Percentiles rank a stretch among this genome's conserved stretches.
phyloP scores from a whole-genome alignment of 2,797 vertebrate species.

The Babyrousa celebensis region DNA sequence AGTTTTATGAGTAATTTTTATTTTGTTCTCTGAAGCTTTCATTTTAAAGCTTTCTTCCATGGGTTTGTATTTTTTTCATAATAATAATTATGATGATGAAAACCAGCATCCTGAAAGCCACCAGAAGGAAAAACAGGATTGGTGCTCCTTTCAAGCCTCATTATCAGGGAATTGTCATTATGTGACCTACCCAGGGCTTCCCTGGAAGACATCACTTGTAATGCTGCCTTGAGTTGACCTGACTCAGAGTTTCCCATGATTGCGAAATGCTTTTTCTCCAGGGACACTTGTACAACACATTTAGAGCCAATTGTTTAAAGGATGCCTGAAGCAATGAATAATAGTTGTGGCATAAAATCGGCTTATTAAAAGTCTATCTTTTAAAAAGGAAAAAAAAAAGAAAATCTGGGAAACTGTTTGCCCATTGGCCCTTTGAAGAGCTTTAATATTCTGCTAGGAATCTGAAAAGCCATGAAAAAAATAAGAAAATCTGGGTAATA shows the following conservation, averaged over 20 bases:
- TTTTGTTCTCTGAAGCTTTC: conserved; percentile 14
- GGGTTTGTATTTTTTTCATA: neutral
- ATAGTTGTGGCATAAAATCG: neutral
- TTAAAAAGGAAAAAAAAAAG: neutral
- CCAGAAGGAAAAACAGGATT: neutral
- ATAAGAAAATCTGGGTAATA: too few species aligned
- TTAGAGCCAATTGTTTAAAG: neutral
- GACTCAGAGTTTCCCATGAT: neutral
- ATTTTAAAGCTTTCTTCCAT: neutral
- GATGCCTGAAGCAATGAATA: neutral
- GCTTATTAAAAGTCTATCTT: neutral
- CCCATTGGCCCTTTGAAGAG: neutral
- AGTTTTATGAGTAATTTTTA: neutral
- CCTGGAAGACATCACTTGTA: neutral
- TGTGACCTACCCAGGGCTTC: neutral
- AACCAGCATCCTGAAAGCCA: neutral
- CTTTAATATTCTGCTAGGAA: neutral
- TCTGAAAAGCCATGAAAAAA: neutral
- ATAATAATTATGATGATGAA: neutral
- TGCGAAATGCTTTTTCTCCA: neutral
- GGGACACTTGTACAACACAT: neutral
- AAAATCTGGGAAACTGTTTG: neutral
- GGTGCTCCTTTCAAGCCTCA: neutral
- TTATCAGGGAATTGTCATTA: neutral
- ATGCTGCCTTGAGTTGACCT: neutral